These are phyloP conservation scores for Fissipunctia ypsillon DNA, from an alignment of 2,888 invertebrate genomes.

Conservation along the genomic window DNA sequence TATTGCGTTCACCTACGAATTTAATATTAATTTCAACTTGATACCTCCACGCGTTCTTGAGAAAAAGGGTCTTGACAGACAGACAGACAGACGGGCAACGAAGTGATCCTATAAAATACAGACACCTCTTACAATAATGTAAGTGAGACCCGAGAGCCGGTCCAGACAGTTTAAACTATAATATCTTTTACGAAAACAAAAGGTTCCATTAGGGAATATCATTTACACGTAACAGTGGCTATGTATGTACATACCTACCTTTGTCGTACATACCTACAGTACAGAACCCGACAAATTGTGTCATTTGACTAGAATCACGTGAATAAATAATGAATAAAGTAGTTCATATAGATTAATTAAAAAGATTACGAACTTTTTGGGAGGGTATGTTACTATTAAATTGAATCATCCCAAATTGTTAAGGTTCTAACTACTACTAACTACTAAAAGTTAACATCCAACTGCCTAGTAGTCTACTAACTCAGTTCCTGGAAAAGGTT, in stretches of 20 bases:
- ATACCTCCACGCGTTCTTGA: too few relatives aligned
- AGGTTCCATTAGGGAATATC: conserved; percentile 43
- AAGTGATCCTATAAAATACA: too few relatives aligned
- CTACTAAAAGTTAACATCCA: too few relatives aligned
- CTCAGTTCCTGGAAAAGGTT: conserved; percentile 8
- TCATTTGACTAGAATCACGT: neutral
- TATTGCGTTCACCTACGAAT: too few relatives aligned
- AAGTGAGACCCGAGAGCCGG: conserved; percentile 9
- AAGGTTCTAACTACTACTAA: too few relatives aligned
- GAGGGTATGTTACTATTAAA: neutral
- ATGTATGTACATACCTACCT: neutral
- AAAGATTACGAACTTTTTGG: neutral
- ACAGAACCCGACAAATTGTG: neutral
- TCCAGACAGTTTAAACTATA: conserved; percentile 38
- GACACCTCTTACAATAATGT: conserved; percentile 11
- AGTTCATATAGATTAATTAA: conserved; percentile 10
- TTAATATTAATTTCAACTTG: too few relatives aligned
- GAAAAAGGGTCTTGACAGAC: too few relatives aligned
- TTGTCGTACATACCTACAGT: neutral
- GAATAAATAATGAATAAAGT: conserved; percentile 21
- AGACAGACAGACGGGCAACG: too few relatives aligned
- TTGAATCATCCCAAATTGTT: conserved; percentile 9
- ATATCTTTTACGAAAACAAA: conserved; percentile 42
- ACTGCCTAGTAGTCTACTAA: too few relatives aligned
- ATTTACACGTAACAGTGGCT: conserved; percentile 21